Base-by-base conservation (phyloP, 2,888 invertebrate genomes). In the Stenchaetothrips biformis region DNA sequence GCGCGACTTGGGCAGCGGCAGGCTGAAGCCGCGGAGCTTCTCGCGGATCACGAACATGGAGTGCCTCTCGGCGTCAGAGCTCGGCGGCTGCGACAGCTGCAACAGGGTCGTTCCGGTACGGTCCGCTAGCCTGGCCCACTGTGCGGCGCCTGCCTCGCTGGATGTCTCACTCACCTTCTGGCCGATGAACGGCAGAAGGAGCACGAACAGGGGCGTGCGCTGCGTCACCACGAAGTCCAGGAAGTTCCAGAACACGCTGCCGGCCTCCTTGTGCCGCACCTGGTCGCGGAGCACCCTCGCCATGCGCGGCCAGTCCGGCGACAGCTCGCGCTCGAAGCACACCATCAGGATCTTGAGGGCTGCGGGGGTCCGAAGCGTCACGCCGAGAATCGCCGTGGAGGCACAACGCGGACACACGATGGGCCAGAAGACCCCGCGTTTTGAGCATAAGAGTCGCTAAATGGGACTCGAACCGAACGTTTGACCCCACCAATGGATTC, bases 281-380 rank as follows among this genome's bases (percentile, higher is more conserved):
- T 84, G 84, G 78, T 85, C 85, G 48, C 96, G 91, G 91, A 99
- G 95, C 13, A 96, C 94, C 81, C 96, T 91, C 2, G 97, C 93
- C 80, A 99, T 96, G 81, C 94, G 91, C 6, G 96, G 94, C 98
- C 99, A 99, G 85, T 99, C 97, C 7, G 91, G 90, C 80, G 95
- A 93, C 80, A 99, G 87, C 85, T 98, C 95, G 84, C 93, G 93
- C 85, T 98, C 97, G 88, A 98, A 99, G 86, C 98, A 98, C 53
- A 98, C 94, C 85, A 97, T 94, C 88, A 99, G 91, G 82, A 99
- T 96, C 87, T 99, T 97, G 81, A 99, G 87, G 0, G 98, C 99
- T 92, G 86, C 48, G 87, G 13, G n/a, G 37, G 37, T 37, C 37
- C 37, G 4, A 37, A 1, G 4, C 37, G 37, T 37, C 4, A 37